These are phyloP conservation scores for Dicyrtoma fusca DNA, from an alignment of 2,888 invertebrate species.

Conservation along the genomic window DNA sequence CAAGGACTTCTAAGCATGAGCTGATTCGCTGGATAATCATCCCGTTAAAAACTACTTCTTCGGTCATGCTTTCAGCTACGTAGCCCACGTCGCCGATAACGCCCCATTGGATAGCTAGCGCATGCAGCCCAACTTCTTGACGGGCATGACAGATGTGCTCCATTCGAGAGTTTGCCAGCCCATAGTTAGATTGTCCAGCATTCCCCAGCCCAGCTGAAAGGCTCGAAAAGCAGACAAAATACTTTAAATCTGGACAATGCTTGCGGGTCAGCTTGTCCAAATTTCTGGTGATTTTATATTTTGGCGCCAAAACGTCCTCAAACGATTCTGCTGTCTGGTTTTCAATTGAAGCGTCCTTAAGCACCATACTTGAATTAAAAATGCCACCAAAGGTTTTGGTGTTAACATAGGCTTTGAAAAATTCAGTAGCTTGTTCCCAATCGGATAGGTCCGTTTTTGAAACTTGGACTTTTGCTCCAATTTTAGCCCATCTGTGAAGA, in stretches of 20 bases:
- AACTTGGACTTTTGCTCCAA: conserved; percentile 1
- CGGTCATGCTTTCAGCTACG: conserved; percentile 69
- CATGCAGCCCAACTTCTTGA: conserved; percentile 71
- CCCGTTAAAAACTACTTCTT: conserved; percentile 68
- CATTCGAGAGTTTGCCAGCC: conserved; percentile 87
- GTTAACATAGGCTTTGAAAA: conserved; percentile 58
- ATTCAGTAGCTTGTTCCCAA: background rate
- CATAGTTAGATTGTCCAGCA: conserved; percentile 88
- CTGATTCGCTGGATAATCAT: conserved; percentile 83
- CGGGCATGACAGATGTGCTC: conserved; percentile 82
- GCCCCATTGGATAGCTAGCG: conserved; percentile 88
- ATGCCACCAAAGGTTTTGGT: conserved; percentile 80
- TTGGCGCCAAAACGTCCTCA: conserved; percentile 71
- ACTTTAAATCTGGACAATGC: conserved; percentile 64
- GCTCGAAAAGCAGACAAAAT: conserved; percentile 90
- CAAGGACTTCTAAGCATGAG: conserved; percentile 75
- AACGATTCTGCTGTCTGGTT: conserved; percentile 72
- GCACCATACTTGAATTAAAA: conserved; percentile 84
- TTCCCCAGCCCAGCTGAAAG: conserved; percentile 92
- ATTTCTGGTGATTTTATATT: conserved; percentile 77
- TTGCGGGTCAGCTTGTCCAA: conserved; percentile 71
- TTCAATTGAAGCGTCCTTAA: conserved; percentile 62
- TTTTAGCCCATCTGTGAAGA: conserved; percentile 19
- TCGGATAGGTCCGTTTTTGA: conserved; percentile 7
- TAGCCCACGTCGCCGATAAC: conserved; percentile 87